phyloP scores from a whole-genome alignment of 2,888 invertebrate species.

The Orthosia gracilis region DNA sequence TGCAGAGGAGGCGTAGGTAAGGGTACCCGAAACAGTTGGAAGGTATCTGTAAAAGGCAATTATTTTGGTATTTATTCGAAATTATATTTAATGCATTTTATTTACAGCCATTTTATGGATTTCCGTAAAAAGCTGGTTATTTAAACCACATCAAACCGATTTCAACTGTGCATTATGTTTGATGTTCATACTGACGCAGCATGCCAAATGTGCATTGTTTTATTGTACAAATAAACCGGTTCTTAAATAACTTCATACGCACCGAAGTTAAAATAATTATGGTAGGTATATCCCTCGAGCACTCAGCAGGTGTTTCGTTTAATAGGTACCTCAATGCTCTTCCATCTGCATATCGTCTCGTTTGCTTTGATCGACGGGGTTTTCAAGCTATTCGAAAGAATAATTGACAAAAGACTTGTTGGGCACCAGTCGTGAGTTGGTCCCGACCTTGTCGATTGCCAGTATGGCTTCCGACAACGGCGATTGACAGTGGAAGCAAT shows the following conservation, averaged over 20 bases:
- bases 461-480: too few relatives aligned
- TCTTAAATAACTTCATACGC: constrained; percentile 1
- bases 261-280: constrained; percentile 21
- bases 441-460: too few relatives aligned
- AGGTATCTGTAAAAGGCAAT: background rate
- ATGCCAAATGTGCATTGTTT: constrained; percentile 42
- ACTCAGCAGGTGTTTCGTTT: background rate
- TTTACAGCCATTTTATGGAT: constrained; percentile 33
- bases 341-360: too few relatives aligned
- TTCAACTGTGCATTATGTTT: constrained; percentile 49
- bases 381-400: too few relatives aligned
- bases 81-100: constrained; percentile 1
- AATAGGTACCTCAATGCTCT: too few relatives aligned
- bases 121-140: constrained; percentile 31
- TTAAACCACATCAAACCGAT: constrained; percentile 57
- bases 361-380: too few relatives aligned
- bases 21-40: background rate
- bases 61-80: background rate
- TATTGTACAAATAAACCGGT: constrained; percentile 25
- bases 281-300: background rate
- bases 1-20: too few relatives aligned
- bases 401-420: too few relatives aligned
- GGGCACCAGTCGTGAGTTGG: too few relatives aligned
- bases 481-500: too few relatives aligned
- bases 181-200: constrained; percentile 32